Percentiles rank a stretch among this genome's conserved stretches.
Evolutionary conservation across 2,113 vertebrate genomes (phyloP).

Genomic region (Chaetura pelagica): DNA sequence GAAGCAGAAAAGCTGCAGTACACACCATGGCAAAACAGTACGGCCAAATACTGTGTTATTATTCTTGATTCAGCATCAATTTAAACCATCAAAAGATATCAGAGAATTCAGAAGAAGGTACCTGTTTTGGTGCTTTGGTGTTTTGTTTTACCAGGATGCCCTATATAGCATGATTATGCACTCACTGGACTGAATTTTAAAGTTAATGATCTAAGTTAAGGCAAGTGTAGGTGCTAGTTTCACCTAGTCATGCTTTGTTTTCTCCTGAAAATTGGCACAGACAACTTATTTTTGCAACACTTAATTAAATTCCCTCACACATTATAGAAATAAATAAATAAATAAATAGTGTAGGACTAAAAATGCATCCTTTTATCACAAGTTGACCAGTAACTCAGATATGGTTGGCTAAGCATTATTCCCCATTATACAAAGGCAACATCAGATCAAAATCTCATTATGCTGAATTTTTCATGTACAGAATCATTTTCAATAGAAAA

Average conservation of each 20-base stretch:
- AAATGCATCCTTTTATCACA: neutral
- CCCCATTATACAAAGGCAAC: neutral
- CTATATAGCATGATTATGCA: neutral
- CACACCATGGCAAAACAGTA: neutral
- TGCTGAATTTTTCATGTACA: neutral
- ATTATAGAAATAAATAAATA: neutral
- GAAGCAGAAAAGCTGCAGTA: neutral
- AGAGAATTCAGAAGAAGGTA: neutral
- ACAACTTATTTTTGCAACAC: neutral
- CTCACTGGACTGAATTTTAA: neutral
- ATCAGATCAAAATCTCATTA: neutral
- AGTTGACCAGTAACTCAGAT: neutral
- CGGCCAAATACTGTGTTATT: neutral
- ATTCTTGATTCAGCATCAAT: neutral
- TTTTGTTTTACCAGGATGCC: neutral
- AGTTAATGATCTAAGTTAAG: neutral
- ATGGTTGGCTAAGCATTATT: neutral
- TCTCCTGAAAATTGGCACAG: neutral
- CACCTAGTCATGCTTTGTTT: neutral
- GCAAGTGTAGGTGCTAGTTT: neutral
- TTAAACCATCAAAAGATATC: neutral
- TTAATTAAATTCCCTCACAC: neutral
- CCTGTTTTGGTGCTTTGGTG: neutral
- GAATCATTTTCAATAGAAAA: neutral
- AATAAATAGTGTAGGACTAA: neutral